These are phyloP conservation scores for Cavia aperea DNA, from an alignment of 2,113 vertebrate species.

Conservation along the genomic window DNA sequence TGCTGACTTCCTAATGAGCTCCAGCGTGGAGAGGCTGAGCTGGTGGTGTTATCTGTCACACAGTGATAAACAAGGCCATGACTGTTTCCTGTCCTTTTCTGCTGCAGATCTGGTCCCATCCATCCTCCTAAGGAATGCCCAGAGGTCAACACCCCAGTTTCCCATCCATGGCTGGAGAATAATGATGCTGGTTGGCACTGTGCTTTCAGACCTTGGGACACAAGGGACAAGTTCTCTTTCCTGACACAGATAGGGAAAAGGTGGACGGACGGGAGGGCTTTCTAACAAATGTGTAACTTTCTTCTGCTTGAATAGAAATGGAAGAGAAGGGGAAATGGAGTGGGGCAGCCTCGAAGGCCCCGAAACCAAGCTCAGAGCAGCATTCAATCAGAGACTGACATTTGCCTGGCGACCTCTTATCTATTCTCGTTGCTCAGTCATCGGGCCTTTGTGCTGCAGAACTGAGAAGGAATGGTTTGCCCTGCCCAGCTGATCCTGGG, in stretches of 20 bases:
- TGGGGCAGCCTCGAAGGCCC: conserved; percentile 43
- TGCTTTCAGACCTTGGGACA: background rate
- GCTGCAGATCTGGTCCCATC: background rate
- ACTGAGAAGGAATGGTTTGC: conserved; percentile 54
- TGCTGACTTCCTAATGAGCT: background rate
- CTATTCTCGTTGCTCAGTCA: conserved; percentile 70
- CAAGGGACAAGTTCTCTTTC: background rate
- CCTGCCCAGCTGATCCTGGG: conserved; percentile 27
- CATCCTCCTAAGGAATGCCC: background rate
- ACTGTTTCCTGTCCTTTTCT: conserved; percentile 14
- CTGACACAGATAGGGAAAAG: conserved; percentile 16
- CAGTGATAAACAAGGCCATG: background rate
- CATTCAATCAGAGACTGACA: conserved; percentile 68
- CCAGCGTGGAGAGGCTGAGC: fast-evolving
- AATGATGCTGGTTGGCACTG: background rate
- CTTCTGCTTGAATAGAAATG: background rate
- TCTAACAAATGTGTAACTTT: conserved; percentile 47
- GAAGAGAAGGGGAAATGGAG: background rate
- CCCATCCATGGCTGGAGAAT: background rate
- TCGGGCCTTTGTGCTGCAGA: conserved; percentile 63
- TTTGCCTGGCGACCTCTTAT: conserved; percentile 73
- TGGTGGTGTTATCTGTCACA: background rate
- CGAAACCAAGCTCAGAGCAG: conserved; percentile 54
- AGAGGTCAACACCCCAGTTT: background rate
- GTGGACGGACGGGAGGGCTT: background rate